Percentiles rank a stretch among this genome's conserved stretches.
Conservation (phyloP, 2,797 vertebrate genomes). For the Anisognathus igniventris region DNA sequence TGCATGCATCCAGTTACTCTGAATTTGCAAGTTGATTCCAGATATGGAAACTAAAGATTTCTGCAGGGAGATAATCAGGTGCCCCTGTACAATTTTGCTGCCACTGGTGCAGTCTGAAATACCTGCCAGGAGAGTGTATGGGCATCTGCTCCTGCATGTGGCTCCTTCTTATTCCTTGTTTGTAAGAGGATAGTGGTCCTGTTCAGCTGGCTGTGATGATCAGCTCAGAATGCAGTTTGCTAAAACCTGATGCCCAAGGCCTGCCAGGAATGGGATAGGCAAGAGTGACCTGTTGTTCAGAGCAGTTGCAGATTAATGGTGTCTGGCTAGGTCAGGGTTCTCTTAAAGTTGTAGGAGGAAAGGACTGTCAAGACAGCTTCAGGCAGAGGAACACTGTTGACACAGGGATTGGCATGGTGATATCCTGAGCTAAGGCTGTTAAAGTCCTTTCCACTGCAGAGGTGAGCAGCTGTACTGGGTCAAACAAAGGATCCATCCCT, state of each 20-base stretch:
- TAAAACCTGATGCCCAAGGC: neutral
- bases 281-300: neutral
- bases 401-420: rapidly evolving
- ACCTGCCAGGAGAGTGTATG: neutral
- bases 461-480: neutral
- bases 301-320: neutral
- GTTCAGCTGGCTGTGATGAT: neutral
- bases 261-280: neutral
- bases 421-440: neutral
- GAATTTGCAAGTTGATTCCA: neutral
- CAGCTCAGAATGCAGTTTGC: rapidly evolving
- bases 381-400: neutral
- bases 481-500: neutral
- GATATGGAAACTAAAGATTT: neutral
- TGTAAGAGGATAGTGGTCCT: neutral
- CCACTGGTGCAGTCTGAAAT: neutral
- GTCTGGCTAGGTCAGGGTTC: neutral
- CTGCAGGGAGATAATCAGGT: neutral
- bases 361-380: neutral
- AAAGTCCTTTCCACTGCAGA: neutral
- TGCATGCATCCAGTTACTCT: neutral
- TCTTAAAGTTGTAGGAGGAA: neutral
- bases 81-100: neutral
- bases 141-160: neutral
- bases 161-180: neutral